Base-by-base conservation (phyloP, 2,888 invertebrate species). In the Aleiodes alternator region DNA sequence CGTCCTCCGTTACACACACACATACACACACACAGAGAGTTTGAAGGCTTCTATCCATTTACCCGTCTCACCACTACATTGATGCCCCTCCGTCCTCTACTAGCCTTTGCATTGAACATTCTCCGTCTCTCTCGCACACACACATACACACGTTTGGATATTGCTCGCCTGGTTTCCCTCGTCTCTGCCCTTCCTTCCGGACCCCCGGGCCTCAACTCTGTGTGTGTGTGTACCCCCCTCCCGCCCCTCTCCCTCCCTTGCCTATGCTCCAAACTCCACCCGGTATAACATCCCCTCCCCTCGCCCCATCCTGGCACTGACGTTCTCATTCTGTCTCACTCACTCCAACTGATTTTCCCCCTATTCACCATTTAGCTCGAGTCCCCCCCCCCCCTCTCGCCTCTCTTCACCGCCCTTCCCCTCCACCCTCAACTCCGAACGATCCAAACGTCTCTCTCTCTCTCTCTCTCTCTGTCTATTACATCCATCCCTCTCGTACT, bases 251-350 rank as follows among this genome's bases (percentile, higher is more conserved):
- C 72, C 74, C 2, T 59, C 69, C 74, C 64, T 78, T 72, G 72
- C 76, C 75, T 74, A 78, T 73, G 68, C 50, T 55, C 61, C 80
- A 71, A 75, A 59, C 68, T 69, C 56, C 64, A 56, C 56, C 76
- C 70, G 50, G 56, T 53, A 72, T 69, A 38, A 53, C 66, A 55
- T 78, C 78, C 64, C 73, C 55, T 75, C 56, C 57, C 70, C 68
- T 72, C 73, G 16, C 68, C 69, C 78, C 69, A 72, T 59, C 56
- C 55, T 72, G 55, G 61, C 75, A 70, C 68, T 69, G 68, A 68
- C 78, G 61, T 77, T 75, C 71, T 55, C 48, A 57, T 56, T 72
- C 74, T 76, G 70, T 70, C 73, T 79, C 79, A 76, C 79, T 78
- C 75, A 69, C 80, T 75, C 78, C 78, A 69, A 77, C 69, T 72